Conservation (phyloP, 2,888 invertebrate species). For the Yponomeuta plumbellus region DNA sequence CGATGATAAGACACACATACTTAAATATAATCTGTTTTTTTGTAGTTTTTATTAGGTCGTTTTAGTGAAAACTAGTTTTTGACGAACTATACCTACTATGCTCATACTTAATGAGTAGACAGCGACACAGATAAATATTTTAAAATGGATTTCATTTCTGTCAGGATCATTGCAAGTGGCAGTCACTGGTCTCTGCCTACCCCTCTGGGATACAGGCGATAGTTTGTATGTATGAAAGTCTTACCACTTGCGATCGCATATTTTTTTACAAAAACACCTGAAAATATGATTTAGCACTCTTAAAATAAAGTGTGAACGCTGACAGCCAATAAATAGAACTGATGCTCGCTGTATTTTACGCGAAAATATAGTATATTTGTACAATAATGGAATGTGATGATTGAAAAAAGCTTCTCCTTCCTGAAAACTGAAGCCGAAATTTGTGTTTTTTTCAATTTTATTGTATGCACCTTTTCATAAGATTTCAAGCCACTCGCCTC, state of each 20-base stretch:
- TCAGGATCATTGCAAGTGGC: no score
- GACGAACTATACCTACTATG: not conserved
- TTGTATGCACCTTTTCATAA: conserved; percentile 49
- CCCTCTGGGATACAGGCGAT: no score
- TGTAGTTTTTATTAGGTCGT: not conserved
- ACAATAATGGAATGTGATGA: conserved; percentile 70
- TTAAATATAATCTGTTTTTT: conserved; percentile 1
- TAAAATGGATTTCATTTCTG: not conserved
- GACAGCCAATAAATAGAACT: not conserved
- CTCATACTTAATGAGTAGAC: not conserved
- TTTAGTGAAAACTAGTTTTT: conserved; percentile 2
- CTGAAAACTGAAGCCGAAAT: conserved; percentile 15
- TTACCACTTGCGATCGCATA: not conserved
- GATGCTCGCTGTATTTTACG: not conserved
- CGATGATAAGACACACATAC: not conserved
- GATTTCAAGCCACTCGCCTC: conserved; percentile 15
- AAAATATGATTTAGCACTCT: no score
- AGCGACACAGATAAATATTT: not conserved
- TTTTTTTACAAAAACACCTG: no score
- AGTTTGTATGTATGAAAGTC: not conserved
- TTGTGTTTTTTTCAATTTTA: conserved; percentile 37
- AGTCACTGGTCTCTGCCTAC: no score
- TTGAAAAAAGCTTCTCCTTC: conserved; percentile 24
- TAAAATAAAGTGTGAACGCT: not conserved
- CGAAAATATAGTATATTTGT: conserved; percentile 37